phyloP scores from a whole-genome alignment of 2,113 vertebrate genomes.

The Psilopogon haemacephalus region DNA sequence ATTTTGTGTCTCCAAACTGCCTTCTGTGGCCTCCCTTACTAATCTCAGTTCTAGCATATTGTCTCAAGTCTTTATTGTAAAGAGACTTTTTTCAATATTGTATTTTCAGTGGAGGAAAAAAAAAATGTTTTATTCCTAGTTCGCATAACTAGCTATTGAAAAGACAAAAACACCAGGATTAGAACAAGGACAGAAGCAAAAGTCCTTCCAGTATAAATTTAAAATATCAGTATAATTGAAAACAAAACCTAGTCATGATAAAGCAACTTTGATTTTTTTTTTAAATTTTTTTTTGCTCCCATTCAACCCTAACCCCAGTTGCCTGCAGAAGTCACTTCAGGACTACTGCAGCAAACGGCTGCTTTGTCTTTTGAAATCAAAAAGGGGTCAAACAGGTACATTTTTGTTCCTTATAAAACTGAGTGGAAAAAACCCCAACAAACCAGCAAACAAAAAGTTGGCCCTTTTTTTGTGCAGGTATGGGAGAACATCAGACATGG shows the following conservation, averaged over 20 bases:
- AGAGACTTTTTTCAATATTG: neutral
- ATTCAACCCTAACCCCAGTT: neutral
- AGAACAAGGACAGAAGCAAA: neutral
- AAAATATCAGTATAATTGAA: neutral
- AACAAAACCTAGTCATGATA: neutral
- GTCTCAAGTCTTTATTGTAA: neutral
- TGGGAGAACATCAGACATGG: neutral
- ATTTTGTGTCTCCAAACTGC: neutral
- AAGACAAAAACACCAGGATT: neutral
- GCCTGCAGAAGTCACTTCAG: neutral
- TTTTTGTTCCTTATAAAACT: neutral
- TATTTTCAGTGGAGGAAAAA: neutral
- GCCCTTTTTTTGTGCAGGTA: neutral
- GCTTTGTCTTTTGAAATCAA: neutral
- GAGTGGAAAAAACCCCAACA: too few species aligned
- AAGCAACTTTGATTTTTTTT: neutral
- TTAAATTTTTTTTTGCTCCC: neutral
- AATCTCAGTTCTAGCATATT: neutral
- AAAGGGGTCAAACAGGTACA: neutral
- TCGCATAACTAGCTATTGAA: too few species aligned
- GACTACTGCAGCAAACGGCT: neutral
- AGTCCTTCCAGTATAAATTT: neutral
- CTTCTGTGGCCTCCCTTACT: neutral
- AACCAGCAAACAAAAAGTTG: too few species aligned
- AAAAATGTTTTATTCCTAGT: neutral